phyloP scores from a whole-genome alignment of 2,888 invertebrate species.

The Ornithoptera priamus region DNA sequence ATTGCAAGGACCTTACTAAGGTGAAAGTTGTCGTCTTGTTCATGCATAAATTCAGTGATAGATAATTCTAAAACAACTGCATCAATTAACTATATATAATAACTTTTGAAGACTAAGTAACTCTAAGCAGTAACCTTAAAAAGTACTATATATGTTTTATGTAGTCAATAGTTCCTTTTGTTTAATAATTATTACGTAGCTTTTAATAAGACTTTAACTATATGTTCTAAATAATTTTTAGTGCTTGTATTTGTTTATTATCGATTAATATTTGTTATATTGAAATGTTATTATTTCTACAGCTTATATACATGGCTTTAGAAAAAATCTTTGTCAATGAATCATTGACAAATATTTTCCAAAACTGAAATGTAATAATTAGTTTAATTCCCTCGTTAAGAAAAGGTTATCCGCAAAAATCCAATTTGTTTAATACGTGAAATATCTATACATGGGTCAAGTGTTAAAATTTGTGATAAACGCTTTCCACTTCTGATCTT shows the following conservation, averaged over 20 bases:
- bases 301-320: too few species aligned
- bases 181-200: too few species aligned
- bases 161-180: too few species aligned
- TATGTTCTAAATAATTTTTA: neutral
- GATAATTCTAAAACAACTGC: too few species aligned
- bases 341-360: neutral
- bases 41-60: neutral
- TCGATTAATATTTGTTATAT: too few species aligned
- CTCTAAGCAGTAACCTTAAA: too few species aligned
- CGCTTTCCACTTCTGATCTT: slow-evolving; percentile 11
- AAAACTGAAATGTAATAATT: neutral
- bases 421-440: slow-evolving; percentile 3
- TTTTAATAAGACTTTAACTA: neutral
- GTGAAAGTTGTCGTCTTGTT: too few species aligned
- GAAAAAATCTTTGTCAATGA: neutral
- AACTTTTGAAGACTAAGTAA: too few species aligned
- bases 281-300: too few species aligned
- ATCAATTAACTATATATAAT: too few species aligned
- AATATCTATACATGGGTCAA: slow-evolving; percentile 20
- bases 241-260: neutral
- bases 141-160: too few species aligned
- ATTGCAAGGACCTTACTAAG: too few species aligned
- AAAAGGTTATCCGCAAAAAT: neutral
- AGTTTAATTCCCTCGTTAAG: neutral
- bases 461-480: slow-evolving; percentile 15